Base-by-base conservation (phyloP, 2,797 vertebrate species). In the Oryzias dopingdopingensis region DNA sequence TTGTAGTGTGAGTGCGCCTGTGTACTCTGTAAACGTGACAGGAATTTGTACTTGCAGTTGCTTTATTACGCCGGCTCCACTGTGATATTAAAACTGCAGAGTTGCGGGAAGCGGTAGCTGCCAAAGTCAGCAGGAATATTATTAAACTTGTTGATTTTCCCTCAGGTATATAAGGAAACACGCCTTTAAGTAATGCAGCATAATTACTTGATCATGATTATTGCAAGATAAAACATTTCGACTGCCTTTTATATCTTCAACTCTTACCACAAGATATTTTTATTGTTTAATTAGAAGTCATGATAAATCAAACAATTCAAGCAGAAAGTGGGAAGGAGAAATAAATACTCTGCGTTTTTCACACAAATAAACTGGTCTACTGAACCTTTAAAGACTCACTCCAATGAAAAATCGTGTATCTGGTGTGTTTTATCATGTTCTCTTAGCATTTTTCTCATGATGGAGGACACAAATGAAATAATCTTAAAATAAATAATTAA, bases 241-340 rank as follows among this genome's bases (percentile, higher is more conserved):
- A 29, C 16, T 15, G 50, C 23, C 47, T 40, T 42, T 47, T 37
- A 0, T 16, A 6, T 23, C 52, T n/a, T 32, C 24, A 49, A 15
- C 56, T 22, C 52, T 42, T 42, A 69, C 48, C 65, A 14, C 2
- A 49, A 43, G 23, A 16, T 37, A 42, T 29, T 24, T 44, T 32
- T 37, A 48, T 49, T 46, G 37, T 66, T 40, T 70, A 65, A 79
- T 74, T 74, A 80, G 43, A 43, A 49, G 46, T 44, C 1, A 42
- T 62, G 70, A 70, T 79, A 76, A 82, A 79, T 80, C 52, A 62
- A 37, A 37, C 8, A 6, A 29, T 29, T 29, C 26, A 29, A 6
- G 26, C 26, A 29, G 5, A 6, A 29, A 37, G 32, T 37, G 32
- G 10, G 32, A 37, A 3, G 32, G 32, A 12, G 10, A 32, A 37